Percentiles rank a stretch among this genome's conserved stretches.
phyloP scores from a whole-genome alignment of 2,113 vertebrate genomes.

The Cyanistes caeruleus region DNA sequence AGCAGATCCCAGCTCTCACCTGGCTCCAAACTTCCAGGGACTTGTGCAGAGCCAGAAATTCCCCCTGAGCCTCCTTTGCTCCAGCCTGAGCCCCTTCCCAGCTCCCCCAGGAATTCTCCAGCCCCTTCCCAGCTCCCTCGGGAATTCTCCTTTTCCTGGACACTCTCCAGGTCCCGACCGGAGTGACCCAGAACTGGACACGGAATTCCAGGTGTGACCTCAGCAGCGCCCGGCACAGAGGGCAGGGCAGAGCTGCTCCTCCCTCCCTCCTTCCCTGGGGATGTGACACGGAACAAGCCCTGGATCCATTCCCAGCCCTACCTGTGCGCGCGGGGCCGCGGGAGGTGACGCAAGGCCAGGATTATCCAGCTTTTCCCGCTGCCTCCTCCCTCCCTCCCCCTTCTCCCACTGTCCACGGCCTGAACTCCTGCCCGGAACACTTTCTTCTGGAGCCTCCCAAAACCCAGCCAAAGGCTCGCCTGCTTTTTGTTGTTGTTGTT shows the following conservation, averaged over 20 bases:
- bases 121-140: neutral
- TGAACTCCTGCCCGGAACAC: constrained; percentile 51
- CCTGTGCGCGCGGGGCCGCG: neutral
- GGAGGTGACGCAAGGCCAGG: neutral
- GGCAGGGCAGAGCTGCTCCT: neutral
- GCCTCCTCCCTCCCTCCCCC: neutral
- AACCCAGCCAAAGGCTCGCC: neutral
- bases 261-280: neutral
- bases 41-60: neutral
- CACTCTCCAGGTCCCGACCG: accelerated
- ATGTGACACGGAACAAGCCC: neutral
- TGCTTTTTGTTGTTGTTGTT: neutral
- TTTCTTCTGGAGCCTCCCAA: constrained; percentile 52
- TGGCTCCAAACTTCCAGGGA: neutral
- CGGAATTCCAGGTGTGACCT: neutral
- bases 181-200: neutral
- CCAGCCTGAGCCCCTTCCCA: neutral
- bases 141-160: neutral
- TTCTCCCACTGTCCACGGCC: neutral
- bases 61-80: accelerated
- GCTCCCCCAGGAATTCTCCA: no score
- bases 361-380: neutral
- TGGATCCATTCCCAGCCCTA: neutral
- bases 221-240: accelerated
- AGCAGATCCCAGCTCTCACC: neutral